Base-by-base conservation (phyloP, 2,797 vertebrate species). In the Galagoides demidoff region DNA sequence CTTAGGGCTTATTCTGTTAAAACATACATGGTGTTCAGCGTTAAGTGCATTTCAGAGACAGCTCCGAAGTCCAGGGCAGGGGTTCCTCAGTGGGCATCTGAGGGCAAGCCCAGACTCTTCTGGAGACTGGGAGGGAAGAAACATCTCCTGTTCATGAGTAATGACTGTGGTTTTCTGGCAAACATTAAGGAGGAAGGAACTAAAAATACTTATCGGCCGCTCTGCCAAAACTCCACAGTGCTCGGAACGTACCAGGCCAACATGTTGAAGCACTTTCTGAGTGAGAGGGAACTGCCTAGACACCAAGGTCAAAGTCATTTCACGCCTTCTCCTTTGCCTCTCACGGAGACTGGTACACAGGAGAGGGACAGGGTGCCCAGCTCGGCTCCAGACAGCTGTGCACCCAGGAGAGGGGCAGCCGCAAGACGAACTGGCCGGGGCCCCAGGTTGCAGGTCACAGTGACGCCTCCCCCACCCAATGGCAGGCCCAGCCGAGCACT, bases 81-180 rank as follows among this genome's bases (percentile, higher is more conserved):
- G 52, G 95, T 39, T 70, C 74, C 95, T 43, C 34, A 0, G 43
- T 52, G 89, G 91, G 84, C 90, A 45, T 45, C 71, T 9, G 86
- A 83, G 91, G 93, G 78, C 63, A 31, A 94, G 85, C 73, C 89
- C 12, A 11, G 70, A 73, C 70, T 71, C 93, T 90, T 43, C 92
- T 66, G 89, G 88, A 87, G 85, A 37, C 83, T 2, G 23, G 86
- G 90, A 45, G 82, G 89, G 49, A 89, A 81, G 85, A 74, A 83
- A 59, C 57, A 57, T 89, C 85, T 92, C 86, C 90, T 57, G 84
- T 91, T 87, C 85, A 49, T 96, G 95, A 98, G 95, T 95, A 92
- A 97, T 97, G 95, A 97, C 92, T 96, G 95, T 95, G 96, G 97
- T 95, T 98, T 97, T 94, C 96, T 98, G 97, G 97, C 97, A 89